Evolutionary conservation across 2,888 invertebrate species (phyloP).

Genomic region (Leptinotarsa haldemani): DNA sequence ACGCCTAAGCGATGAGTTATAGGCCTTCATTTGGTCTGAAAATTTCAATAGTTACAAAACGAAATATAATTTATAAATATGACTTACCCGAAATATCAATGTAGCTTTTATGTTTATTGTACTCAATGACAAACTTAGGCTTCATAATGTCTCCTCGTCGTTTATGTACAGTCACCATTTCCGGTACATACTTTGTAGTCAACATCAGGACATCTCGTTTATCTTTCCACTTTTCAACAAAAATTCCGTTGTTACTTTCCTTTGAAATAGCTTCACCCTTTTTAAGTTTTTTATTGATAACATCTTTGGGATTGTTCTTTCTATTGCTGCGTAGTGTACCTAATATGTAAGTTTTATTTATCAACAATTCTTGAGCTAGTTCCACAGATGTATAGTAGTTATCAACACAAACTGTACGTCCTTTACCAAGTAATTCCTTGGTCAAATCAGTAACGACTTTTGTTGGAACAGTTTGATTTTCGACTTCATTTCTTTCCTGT

Average conservation of each 20-base stretch:
- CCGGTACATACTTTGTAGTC: too few species aligned
- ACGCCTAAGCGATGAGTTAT: constrained; percentile 19
- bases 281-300: too few species aligned
- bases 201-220: background rate
- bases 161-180: background rate
- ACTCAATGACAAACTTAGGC: constrained; percentile 13
- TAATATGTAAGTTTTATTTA: constrained; percentile 49
- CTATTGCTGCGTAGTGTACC: constrained; percentile 54
- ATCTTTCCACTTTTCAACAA: background rate
- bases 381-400: constrained; percentile 46
- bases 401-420: constrained; percentile 39
- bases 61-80: constrained; percentile 11
- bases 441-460: constrained; percentile 42
- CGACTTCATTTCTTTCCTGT: constrained; percentile 31
- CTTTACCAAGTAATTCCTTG: constrained; percentile 39
- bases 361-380: constrained; percentile 42
- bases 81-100: constrained; percentile 21
- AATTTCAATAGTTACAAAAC: background rate
- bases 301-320: constrained; percentile 29
- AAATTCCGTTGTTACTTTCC: constrained; percentile 2
- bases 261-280: background rate
- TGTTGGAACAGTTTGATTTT: constrained; percentile 34
- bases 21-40: constrained; percentile 22
- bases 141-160: constrained; percentile 18
- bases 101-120: constrained; percentile 21